These are phyloP conservation scores for Phaethon lepturus DNA, from an alignment of 2,113 vertebrate genomes.

Conservation along the genomic window DNA sequence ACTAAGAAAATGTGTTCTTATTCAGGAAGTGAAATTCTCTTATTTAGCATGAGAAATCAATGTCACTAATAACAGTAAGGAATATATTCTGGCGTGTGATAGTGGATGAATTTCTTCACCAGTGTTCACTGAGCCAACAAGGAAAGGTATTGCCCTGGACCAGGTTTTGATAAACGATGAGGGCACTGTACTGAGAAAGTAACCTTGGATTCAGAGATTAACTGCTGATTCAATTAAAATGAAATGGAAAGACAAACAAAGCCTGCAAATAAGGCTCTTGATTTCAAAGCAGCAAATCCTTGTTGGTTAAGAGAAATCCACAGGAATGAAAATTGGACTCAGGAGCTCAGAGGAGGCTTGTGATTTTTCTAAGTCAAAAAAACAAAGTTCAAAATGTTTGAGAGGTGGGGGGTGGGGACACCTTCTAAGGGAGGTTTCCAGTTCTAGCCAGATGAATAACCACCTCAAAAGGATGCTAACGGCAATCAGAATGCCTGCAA, in stretches of 20 bases:
- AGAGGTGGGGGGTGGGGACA: neutral
- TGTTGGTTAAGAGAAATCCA: neutral
- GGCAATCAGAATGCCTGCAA: conserved; percentile 3
- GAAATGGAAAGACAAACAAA: conserved; percentile 35
- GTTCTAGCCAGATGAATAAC: neutral
- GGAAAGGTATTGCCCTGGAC: neutral
- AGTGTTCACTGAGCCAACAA: rapidly evolving
- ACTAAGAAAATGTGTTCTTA: neutral
- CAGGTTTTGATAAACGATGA: neutral
- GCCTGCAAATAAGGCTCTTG: neutral
- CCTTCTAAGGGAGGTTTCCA: neutral
- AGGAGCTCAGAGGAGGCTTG: neutral
- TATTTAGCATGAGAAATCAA: neutral
- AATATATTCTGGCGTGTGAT: neutral
- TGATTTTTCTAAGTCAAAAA: neutral
- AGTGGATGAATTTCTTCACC: neutral
- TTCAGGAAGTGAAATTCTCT: neutral
- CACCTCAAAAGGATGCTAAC: conserved; percentile 30
- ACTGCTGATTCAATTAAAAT: neutral
- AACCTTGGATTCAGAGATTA: neutral
- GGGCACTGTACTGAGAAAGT: neutral
- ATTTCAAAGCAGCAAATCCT: neutral
- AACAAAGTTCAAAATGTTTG: neutral
- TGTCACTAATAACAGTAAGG: neutral
- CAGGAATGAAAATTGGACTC: conserved; percentile 24